Evolutionary conservation across 2,888 invertebrate genomes (phyloP).

Genomic region (Drosophila cognata): DNA sequence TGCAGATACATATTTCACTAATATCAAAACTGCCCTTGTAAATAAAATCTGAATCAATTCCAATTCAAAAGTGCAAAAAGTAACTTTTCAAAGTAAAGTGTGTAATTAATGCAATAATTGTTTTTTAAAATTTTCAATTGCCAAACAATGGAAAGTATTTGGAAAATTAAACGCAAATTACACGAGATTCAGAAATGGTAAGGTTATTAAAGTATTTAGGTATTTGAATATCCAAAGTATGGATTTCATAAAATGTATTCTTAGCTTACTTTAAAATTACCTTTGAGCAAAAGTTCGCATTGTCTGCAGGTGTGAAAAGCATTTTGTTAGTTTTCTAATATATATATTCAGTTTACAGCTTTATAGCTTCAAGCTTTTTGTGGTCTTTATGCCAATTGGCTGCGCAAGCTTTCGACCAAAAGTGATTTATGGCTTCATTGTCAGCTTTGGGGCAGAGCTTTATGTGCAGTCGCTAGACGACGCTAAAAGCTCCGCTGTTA

Average conservation of each 20-base stretch:
- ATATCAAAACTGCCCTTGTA: not conserved
- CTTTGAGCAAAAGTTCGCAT: not conserved
- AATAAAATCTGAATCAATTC: not conserved
- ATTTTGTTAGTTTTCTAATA: conserved; percentile 10
- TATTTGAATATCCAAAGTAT: not conserved
- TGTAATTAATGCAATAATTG: not conserved
- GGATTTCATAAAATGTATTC: not conserved
- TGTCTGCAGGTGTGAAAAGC: not conserved
- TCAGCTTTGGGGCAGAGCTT: conserved; percentile 53
- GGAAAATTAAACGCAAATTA: not conserved
- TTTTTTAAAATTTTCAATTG: not conserved
- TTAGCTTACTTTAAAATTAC: not conserved
- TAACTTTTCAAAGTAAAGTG: not conserved
- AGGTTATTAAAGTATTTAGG: not conserved
- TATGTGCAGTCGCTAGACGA: conserved; percentile 69
- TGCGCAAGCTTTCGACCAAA: conserved; percentile 35
- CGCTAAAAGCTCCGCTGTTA: conserved; percentile 66
- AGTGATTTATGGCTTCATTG: conserved; percentile 19
- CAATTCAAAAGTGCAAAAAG: not conserved
- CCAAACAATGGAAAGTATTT: not conserved
- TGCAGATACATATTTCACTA: not conserved
- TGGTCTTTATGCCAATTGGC: conserved; percentile 14
- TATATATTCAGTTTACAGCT: not conserved
- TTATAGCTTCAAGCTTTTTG: conserved; percentile 9
- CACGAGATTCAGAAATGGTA: not conserved